Conservation (phyloP, 1,140 invertebrate species). For the Drosophila ficusphila region DNA sequence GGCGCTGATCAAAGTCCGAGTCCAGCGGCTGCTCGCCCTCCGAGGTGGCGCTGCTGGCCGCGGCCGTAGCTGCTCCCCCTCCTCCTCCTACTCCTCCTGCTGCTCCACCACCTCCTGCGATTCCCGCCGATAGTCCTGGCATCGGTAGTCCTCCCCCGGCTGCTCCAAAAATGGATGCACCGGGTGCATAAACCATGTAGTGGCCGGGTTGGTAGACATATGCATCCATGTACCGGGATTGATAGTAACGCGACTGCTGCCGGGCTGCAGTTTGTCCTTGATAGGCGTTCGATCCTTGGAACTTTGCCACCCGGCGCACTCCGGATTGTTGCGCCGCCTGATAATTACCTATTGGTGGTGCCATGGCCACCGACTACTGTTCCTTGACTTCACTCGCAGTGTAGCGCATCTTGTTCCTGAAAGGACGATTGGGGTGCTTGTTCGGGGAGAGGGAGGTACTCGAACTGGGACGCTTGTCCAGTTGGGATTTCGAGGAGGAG, state of each 20-base stretch:
- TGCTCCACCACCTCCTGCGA: background rate
- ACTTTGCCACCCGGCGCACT: constrained; percentile 4
- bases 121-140: background rate
- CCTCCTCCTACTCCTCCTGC: background rate
- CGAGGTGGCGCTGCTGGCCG: constrained; percentile 43
- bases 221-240: constrained; percentile 52
- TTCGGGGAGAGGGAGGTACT: constrained; percentile 4
- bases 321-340: constrained; percentile 9
- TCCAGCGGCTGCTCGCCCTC: constrained; percentile 51
- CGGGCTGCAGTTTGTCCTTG: background rate
- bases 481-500: constrained; percentile 53
- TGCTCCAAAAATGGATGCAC: background rate
- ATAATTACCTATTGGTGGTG: background rate
- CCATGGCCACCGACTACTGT: background rate
- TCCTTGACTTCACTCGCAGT: background rate
- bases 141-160: background rate
- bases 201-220: constrained; percentile 29
- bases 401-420: constrained; percentile 58
- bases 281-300: constrained; percentile 17
- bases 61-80: constrained; percentile 6
- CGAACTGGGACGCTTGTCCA: constrained; percentile 16
- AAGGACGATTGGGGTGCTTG: constrained; percentile 44
- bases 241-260: constrained; percentile 56
- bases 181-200: constrained; percentile 28
- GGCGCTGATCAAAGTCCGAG: constrained; percentile 44